Percentiles rank a stretch among this genome's conserved stretches.
These are phyloP conservation scores for Leuctra nigra DNA, from an alignment of 2,888 invertebrate genomes.

Conservation along the genomic window DNA sequence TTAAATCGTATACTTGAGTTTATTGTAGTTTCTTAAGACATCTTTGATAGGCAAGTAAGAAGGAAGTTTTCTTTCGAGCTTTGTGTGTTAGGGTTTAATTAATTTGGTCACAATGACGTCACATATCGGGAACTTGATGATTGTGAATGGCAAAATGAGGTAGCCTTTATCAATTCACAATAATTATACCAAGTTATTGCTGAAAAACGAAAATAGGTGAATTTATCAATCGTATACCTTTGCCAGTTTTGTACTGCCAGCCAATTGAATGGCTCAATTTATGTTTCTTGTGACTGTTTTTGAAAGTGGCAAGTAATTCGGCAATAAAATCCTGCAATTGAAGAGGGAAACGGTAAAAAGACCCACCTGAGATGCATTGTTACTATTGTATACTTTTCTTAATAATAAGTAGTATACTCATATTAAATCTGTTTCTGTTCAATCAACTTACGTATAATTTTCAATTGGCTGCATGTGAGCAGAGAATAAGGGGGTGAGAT, in stretches of 20 bases:
- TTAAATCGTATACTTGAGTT: conserved; percentile 15
- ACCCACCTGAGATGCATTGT: conserved; percentile 44
- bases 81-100: too few relatives aligned
- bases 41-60: background rate
- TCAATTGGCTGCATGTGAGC: too few relatives aligned
- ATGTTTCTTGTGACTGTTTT: conserved; percentile 4
- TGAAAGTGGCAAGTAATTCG: conserved; percentile 11
- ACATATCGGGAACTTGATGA: too few relatives aligned
- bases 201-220: background rate
- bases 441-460: conserved; percentile 44
- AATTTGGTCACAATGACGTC: too few relatives aligned
- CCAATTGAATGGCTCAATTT: background rate
- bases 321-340: conserved; percentile 1
- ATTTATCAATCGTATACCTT: conserved; percentile 6
- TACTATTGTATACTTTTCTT: conserved; percentile 41
- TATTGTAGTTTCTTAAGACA: background rate
- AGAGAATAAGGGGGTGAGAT: too few relatives aligned
- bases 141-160: conserved; percentile 4
- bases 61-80: too few relatives aligned
- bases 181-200: background rate
- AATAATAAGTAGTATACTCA: conserved; percentile 12
- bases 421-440: conserved; percentile 34
- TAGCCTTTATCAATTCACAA: background rate
- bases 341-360: conserved; percentile 4
- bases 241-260: background rate